Conservation (phyloP, 2,888 invertebrate species). For the Cerastoderma edule region DNA sequence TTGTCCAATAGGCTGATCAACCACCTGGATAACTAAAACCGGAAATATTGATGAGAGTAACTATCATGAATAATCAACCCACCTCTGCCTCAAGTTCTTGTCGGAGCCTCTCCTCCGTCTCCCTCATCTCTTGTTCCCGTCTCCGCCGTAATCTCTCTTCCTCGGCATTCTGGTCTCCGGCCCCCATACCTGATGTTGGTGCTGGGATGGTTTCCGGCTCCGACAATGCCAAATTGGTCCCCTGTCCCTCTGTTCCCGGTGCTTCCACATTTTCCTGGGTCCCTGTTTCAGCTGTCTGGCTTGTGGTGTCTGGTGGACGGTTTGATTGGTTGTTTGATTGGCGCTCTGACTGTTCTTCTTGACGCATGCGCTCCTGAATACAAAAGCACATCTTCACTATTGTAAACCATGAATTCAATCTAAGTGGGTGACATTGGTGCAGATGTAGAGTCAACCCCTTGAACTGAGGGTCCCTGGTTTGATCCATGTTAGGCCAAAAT, state of each 20-base stretch:
- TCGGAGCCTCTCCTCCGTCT: conserved; percentile 33
- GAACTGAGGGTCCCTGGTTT: too few species aligned
- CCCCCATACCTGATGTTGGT: background rate
- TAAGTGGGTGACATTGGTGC: background rate
- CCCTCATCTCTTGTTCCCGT: conserved; percentile 56
- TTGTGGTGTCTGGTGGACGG: conserved; percentile 19
- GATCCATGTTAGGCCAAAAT: too few species aligned
- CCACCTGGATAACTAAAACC: too few species aligned
- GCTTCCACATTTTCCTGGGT: background rate
- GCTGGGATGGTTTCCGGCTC: background rate
- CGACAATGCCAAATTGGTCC: too few species aligned
- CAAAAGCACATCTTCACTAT: conserved; percentile 4
- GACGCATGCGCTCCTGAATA: conserved; percentile 41
- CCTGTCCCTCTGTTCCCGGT: background rate
- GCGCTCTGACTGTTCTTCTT: conserved; percentile 31
- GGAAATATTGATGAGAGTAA: too few species aligned
- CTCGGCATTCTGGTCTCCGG: conserved; percentile 19
- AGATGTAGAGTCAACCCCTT: too few species aligned
- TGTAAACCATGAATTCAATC: background rate
- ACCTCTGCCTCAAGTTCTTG: conserved; percentile 17
- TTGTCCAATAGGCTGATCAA: too few species aligned
- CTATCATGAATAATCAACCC: too few species aligned
- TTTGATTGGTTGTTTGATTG: conserved; percentile 26
- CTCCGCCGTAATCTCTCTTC: conserved; percentile 49
- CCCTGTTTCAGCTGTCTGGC: background rate